Base-by-base conservation (phyloP, 2,113 vertebrate genomes). In the Rhynchomys soricoides region DNA sequence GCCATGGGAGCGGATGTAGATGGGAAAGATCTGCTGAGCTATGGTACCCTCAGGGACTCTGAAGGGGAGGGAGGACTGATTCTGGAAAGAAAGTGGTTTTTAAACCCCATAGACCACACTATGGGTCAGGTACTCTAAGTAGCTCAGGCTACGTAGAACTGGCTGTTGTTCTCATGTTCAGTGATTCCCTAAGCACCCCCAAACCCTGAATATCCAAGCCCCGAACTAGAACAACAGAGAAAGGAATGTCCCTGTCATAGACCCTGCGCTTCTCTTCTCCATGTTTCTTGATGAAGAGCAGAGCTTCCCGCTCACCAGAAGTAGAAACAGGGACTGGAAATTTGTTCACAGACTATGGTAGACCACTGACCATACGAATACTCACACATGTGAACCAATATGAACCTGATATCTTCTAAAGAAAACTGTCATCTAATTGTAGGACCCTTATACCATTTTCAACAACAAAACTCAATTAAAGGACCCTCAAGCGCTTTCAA, bases 1-100 rank as follows among this genome's bases (percentile, higher is more conserved):
- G 45, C 55, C 57, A 1, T 13, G 0, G 5, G 19, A 21, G 2
- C 40, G 66, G 11, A 48, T 0, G 0, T 3, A 0, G 26, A 34
- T 10, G 57, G 55, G 24, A 19, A 34, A 73, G 29, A 4, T 1
- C 43, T 7, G n/a, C 43, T 50, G 73, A 45, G 48, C 13, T 0
- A 5, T 2, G 26, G 21, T 6, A 13, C 8, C n/a, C 1, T 13
- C 40, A 7, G 70, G 68, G 31, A 19, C 68, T 77, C 70, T 50
- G n/a, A 50, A 40, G 3, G 34, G 26, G 40, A 11, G 29, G 26
- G 26, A 11, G 29, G 26, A 19, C 64, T 29, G 40, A 40, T 1
- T 1, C 78, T 19, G 29, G n/a, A 40, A 59, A 82, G 37, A 59
- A 59, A 59, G 55, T 17, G 37, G 55, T 24, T 59, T 59, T 37